Evolutionary conservation across 2,113 vertebrate species (phyloP), one percentile per base, ranked within the genome.

Genomic region (Patagioenas fasciata): DNA sequence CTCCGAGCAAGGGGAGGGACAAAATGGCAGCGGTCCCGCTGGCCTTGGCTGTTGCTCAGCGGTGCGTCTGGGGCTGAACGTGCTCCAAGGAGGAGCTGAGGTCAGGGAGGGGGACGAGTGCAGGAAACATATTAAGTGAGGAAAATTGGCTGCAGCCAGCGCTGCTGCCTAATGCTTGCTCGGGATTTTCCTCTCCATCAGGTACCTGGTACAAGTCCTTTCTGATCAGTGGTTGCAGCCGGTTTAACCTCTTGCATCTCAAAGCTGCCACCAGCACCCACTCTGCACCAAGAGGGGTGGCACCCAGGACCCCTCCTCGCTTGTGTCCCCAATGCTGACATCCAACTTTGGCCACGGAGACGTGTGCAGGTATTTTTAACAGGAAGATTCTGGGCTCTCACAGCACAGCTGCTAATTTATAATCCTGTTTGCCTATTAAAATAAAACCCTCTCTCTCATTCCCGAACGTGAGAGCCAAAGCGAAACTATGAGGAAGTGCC

Each of bases 11-110:
- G 50, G 90, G 93, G 96, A 89, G 84, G 91, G 91, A 95, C 58
- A 81, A 84, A 62, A 93, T 95, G 94, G 93, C 87, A 93, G 83
- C 73, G 0, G 31, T 84, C 94, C 95, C 10, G 48, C 91, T 94
- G 84, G 85, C 88, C 90, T 84, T 38, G 92, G 92, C 86, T 72
- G 60, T 54, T 67, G 70, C 73, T 94, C 78, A 64, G 85, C 26
- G 9, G 53, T 36, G 89, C 12, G 89, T 64, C 90, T 89, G 90
- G 92, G 71, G 73, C 89, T 87, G 95, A 95, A 79, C 58, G 26
- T 70, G 91, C 93, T 95, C 93, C 93, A 81, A 96, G 93, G 93
- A 95, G 91, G 93, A 91, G 96, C 81, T 51, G 94, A 95, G 95
- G 92, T 96, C 95, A 88, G 94, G 89, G 83, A 93, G 92, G 86